Base-by-base conservation (phyloP, 2,113 vertebrate genomes). In the Plestiodon gilberti region DNA sequence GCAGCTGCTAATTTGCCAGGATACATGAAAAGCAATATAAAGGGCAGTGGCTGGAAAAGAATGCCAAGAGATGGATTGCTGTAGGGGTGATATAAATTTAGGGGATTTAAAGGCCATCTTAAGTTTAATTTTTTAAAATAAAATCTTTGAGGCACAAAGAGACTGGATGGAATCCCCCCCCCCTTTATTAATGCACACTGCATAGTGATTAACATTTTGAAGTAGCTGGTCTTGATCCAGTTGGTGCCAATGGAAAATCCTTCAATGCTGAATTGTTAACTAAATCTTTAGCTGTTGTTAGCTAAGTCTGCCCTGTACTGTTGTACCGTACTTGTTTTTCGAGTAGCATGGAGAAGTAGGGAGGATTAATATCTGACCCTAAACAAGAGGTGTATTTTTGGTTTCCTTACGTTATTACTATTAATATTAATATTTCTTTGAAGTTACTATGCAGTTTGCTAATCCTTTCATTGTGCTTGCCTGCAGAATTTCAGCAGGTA, bases 21-120 rank as follows among this genome's bases (percentile, higher is more conserved):
- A 81, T 71, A 30, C 69, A 70, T 88, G 84, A 85, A 92, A 89
- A 83, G 30, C 61, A 87, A 88, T 77, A 25, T 81, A 1, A 70
- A 30, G 61, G 30, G 61, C 87, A 23, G 67, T 22, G 80, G 35
- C 25, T n/a, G 52, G 86, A 76, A 6, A n/a, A 0, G n/a, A 6
- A 64, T 61, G 40, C 64, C 65, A 5, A 52, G 88, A 62, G 89
- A 43, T 55, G 88, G 33, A 71, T 83, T 67, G 74, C 88, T 55
- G 52, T 84, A 48, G 23, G 38, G 80, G 1, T 61, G 48, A 84
- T 62, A 57, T 33, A n/a, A 64, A 74, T 61, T 35, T 23, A 78
- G 77, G 9, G 30, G 77, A 30, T 83, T 81, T 79, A 82, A 84
- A 73, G n/a, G 18, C 48, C 61, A 78, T 73, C 28, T 87, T 62